Evolutionary conservation across 1,140 invertebrate genomes (phyloP).

Genomic region (Ditylenchus dipsaci): DNA sequence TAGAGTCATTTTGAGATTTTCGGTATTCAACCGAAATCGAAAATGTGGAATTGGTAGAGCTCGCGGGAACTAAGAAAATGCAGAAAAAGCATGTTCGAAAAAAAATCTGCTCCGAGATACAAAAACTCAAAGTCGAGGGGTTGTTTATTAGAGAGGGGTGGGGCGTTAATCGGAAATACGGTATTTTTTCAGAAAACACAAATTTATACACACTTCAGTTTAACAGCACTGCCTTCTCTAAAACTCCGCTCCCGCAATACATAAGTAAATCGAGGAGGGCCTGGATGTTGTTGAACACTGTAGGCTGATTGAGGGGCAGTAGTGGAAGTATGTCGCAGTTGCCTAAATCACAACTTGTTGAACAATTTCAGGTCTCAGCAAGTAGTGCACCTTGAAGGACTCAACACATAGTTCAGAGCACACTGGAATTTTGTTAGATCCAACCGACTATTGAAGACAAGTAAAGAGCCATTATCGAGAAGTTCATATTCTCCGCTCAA

Average conservation of each 20-base stretch:
- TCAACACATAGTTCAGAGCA: conserved; percentile 9
- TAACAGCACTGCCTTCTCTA: conserved; percentile 51
- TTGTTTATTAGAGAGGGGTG: too few species aligned
- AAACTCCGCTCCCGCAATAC: conserved; percentile 42
- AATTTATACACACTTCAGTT: conserved; percentile 32
- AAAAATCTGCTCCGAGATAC: too few species aligned
- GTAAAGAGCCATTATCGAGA: conserved; percentile 31
- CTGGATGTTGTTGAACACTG: conserved; percentile 13
- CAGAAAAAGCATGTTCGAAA: too few species aligned
- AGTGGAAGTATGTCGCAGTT: not conserved
- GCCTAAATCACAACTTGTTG: conserved; percentile 1
- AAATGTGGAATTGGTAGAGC: too few species aligned
- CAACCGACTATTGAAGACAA: conserved; percentile 8
- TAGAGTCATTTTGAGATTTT: too few species aligned
- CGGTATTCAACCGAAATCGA: too few species aligned
- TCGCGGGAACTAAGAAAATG: too few species aligned
- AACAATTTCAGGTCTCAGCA: not conserved
- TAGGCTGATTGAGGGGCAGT: not conserved
- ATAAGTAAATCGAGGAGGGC: conserved; percentile 47
- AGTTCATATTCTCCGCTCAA: conserved; percentile 21
- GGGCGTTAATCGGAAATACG: too few species aligned
- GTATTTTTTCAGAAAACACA: too few species aligned
- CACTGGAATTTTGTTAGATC: not conserved
- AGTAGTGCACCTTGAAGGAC: conserved; percentile 5
- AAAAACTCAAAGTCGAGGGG: too few species aligned